Evolutionary conservation across 2,888 invertebrate species (phyloP).

Genomic region (Galerucella nymphaeae): DNA sequence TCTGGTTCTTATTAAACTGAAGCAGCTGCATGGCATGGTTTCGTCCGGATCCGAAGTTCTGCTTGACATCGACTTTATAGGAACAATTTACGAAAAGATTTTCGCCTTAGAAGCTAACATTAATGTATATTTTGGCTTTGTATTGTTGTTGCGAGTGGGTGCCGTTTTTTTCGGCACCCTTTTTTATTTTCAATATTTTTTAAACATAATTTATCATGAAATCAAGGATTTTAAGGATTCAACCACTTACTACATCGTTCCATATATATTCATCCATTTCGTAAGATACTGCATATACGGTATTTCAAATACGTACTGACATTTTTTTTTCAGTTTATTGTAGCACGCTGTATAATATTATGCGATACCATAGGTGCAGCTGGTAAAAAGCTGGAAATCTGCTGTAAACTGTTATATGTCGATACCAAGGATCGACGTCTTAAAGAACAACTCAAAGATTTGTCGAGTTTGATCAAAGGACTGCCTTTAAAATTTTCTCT

Average conservation of each 20-base stretch:
- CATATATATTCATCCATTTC: no score
- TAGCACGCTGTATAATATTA: neutral
- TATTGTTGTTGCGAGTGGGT: neutral
- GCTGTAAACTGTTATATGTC: neutral
- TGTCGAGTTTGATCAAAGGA: neutral
- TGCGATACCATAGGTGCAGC: constrained; percentile 4
- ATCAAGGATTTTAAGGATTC: neutral
- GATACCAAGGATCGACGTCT: constrained; percentile 12
- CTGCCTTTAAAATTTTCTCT: constrained; percentile 14
- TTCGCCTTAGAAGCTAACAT: neutral
- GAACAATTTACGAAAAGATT: neutral
- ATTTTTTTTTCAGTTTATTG: neutral
- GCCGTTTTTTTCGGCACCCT: neutral
- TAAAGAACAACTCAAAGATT: constrained; percentile 12
- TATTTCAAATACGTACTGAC: no score
- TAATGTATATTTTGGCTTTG: neutral
- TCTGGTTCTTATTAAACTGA: neutral
- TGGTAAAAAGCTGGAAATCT: neutral
- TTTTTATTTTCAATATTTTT: neutral
- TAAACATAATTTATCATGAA: neutral
- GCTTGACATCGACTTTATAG: neutral
- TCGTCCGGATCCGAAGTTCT: neutral
- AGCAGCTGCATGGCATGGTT: neutral
- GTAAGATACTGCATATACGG: no score
- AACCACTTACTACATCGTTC: no score